phyloP scores from a whole-genome alignment of 2,113 vertebrate species.

The Cygnus atratus region DNA sequence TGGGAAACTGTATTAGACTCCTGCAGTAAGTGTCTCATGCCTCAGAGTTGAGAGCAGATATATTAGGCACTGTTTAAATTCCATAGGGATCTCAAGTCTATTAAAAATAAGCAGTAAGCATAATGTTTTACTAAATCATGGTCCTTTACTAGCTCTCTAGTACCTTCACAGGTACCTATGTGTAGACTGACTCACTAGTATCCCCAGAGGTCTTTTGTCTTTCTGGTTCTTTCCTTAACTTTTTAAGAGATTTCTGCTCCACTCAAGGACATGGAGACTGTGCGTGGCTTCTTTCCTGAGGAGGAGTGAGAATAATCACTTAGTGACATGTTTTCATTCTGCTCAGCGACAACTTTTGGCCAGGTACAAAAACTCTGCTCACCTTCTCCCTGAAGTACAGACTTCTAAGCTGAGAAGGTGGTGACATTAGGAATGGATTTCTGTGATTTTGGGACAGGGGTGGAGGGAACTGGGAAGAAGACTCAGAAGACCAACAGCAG shows the following conservation, averaged over 20 bases:
- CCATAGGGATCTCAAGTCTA: not conserved
- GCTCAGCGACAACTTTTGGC: not conserved
- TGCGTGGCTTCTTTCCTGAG: not conserved
- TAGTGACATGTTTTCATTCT: not conserved
- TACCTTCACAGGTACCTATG: not conserved
- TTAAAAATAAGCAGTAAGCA: not conserved
- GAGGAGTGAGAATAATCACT: not conserved
- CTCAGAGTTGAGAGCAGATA: not conserved
- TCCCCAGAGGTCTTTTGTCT: not conserved
- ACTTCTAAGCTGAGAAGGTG: not conserved
- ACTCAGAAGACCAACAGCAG: not conserved
- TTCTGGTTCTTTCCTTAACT: not conserved
- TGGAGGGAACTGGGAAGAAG: not conserved
- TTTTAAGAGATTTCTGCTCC: not conserved
- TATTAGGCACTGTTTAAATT: not conserved
- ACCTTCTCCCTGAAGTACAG: not conserved
- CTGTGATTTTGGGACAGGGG: rapidly evolving
- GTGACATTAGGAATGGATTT: not conserved
- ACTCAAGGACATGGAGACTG: not conserved
- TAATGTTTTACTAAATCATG: not conserved
- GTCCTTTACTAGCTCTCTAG: not conserved
- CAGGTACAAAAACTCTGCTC: not conserved
- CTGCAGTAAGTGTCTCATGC: not conserved
- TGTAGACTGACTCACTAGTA: not conserved
- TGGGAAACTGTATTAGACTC: not conserved